Evolutionary conservation across 2,888 invertebrate genomes (phyloP).

Genomic region (Blera fallax): DNA sequence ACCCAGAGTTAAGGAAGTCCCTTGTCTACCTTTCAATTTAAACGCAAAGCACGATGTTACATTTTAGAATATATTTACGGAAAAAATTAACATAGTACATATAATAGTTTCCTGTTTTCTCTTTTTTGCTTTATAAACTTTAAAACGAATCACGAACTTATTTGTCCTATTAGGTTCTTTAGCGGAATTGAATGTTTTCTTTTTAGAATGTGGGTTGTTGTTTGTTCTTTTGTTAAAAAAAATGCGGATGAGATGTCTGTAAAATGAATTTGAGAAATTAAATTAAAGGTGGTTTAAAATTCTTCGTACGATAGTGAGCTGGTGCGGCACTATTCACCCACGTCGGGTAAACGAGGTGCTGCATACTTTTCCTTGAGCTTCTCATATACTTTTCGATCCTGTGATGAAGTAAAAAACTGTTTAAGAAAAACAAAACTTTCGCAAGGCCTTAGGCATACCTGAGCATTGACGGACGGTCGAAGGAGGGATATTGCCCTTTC

Average conservation of each 20-base stretch:
- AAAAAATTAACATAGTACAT: constrained; percentile 23
- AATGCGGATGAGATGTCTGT: constrained; percentile 17
- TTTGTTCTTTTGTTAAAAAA: neutral
- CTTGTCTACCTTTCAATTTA: neutral
- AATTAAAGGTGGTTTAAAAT: constrained; percentile 37
- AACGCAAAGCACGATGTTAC: neutral
- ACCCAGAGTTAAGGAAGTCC: too few relatives aligned
- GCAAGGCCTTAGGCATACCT: constrained; percentile 81
- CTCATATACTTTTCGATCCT: constrained; percentile 90
- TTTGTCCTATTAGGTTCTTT: neutral
- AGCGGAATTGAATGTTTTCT: neutral
- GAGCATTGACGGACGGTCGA: constrained; percentile 92
- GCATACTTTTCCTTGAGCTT: constrained; percentile 87
- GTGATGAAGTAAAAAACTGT: constrained; percentile 72
- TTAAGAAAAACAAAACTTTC: neutral
- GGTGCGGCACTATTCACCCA: neutral
- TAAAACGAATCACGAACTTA: neutral
- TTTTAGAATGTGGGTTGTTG: neutral
- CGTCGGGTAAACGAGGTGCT: constrained; percentile 76
- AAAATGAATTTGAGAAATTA: constrained; percentile 6
- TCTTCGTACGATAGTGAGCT: neutral
- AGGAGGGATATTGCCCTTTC: constrained; percentile 89
- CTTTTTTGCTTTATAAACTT: neutral
- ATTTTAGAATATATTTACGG: constrained; percentile 46
- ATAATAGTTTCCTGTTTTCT: neutral